These are phyloP conservation scores for Prosapia bicincta DNA, from an alignment of 2,888 invertebrate genomes.

Conservation along the genomic window DNA sequence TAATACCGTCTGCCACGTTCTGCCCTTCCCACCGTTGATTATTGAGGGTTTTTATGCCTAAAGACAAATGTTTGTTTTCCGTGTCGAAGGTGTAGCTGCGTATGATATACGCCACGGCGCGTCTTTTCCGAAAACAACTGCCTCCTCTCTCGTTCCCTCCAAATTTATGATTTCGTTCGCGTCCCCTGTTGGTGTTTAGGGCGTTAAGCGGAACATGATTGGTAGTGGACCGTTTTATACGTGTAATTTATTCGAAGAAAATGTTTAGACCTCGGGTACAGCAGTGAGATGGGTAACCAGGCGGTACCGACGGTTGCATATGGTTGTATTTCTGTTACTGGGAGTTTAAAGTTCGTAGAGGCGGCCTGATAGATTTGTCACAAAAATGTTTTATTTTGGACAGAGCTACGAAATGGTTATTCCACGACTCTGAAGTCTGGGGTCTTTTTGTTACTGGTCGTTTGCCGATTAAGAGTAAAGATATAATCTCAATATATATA, in stretches of 20 bases:
- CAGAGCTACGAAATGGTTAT: too few species aligned
- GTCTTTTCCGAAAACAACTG: neutral
- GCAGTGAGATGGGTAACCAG: too few species aligned
- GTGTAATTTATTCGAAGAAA: neutral
- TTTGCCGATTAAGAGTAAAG: too few species aligned
- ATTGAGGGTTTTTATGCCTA: neutral
- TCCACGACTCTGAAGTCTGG: too few species aligned
- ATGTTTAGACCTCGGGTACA: too few species aligned
- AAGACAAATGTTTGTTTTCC: constrained; percentile 1
- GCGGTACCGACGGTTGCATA: too few species aligned
- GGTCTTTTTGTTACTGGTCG: too few species aligned
- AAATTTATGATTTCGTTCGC: neutral
- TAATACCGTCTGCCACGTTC: neutral
- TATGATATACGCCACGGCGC: neutral
- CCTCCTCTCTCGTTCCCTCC: neutral
- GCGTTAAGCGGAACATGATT: neutral
- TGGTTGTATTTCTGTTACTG: too few species aligned
- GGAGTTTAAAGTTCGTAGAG: too few species aligned
- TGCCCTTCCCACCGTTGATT: neutral
- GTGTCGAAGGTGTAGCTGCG: neutral
- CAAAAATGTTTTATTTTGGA: too few species aligned
- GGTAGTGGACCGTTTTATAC: neutral
- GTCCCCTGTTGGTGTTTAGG: neutral
- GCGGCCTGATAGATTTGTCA: too few species aligned
- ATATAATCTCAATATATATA: too few species aligned